phyloP scores from a whole-genome alignment of 2,113 vertebrate species.

The Physeter macrocephalus region DNA sequence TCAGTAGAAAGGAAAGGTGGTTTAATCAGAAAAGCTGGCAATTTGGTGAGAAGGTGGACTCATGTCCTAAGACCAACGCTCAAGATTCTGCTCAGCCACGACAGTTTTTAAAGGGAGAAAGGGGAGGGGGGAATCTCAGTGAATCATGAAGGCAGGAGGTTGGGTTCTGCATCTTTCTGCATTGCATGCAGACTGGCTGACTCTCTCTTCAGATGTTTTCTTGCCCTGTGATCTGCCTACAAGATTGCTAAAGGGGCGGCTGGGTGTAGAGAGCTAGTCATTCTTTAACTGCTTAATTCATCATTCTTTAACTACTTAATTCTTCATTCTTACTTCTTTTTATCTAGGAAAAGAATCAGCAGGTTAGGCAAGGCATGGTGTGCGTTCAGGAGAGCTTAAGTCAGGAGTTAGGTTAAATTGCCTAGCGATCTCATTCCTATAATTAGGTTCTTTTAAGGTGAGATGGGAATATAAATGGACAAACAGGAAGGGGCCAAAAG shows the following conservation, averaged over 20 bases:
- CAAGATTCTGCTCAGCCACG: background rate
- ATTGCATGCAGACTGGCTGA: background rate
- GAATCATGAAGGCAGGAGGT: background rate
- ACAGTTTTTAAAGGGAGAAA: background rate
- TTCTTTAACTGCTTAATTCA: background rate
- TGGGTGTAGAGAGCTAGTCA: background rate
- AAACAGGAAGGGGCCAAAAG: background rate
- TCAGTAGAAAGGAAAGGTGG: background rate
- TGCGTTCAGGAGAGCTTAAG: background rate
- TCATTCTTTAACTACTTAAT: background rate
- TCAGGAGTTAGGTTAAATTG: background rate
- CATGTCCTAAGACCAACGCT: background rate
- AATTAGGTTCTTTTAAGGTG: background rate
- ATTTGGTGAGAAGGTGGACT: background rate
- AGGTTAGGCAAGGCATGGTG: background rate
- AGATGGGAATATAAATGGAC: background rate
- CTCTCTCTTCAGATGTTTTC: background rate
- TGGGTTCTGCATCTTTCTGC: background rate
- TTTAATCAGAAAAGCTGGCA: background rate
- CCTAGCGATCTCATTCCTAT: background rate
- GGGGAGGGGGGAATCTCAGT: accelerated
- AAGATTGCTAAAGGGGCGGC: background rate
- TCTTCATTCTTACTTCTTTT: background rate
- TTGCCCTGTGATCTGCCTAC: background rate
- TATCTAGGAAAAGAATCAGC: background rate